Evolutionary conservation across 2,113 vertebrate genomes (phyloP), one percentile per base, ranked within the genome.

Genomic region (Python bivittatus): DNA sequence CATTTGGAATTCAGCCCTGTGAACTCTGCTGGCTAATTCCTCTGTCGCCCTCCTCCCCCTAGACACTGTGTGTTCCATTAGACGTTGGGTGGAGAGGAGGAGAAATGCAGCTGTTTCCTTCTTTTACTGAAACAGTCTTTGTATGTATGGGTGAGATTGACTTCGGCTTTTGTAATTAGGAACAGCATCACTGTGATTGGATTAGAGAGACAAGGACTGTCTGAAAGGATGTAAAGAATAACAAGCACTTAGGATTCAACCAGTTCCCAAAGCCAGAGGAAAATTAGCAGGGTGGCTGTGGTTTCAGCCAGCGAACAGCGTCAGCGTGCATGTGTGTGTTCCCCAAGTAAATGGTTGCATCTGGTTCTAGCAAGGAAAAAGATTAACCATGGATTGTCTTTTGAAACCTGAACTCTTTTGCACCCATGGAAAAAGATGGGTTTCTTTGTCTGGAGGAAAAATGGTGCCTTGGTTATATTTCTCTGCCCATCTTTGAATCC

Each of bases 391-490:
- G 90, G 84, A 94, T 95, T 93, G 93, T 93, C 93, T 89, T 89
- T 94, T 92, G 95, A 96, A 53, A 89, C 10, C 68, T 96, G 96
- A 96, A 96, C 94, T 96, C 93, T 93, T 90, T 92, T 29, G 95
- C 90, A 93, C 86, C 88, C 89, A 93, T 88, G 42, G 13, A 89
- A 6, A 88, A 97, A 53, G 25, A 29, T 25, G 92, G n/a, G 10
- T 92, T 94, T 94, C 90, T 53, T 56, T 88, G 27, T 2, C 38
- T 4, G 56, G 38, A 1, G 1, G 84, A 86, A 25, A 27, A 44
- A 44, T 68, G 93, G 13, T 25, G 42, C 42, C 0, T 9, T 1
- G 84, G 1, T 72, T 90, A 93, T 0, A 1, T 38, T 64, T 22
- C 17, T 27, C 20, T 29, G 5, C 38, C 86, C 92, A 22, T 93